Evolutionary conservation across 2,888 invertebrate genomes (phyloP).

Genomic region (Apodemia duryi): DNA sequence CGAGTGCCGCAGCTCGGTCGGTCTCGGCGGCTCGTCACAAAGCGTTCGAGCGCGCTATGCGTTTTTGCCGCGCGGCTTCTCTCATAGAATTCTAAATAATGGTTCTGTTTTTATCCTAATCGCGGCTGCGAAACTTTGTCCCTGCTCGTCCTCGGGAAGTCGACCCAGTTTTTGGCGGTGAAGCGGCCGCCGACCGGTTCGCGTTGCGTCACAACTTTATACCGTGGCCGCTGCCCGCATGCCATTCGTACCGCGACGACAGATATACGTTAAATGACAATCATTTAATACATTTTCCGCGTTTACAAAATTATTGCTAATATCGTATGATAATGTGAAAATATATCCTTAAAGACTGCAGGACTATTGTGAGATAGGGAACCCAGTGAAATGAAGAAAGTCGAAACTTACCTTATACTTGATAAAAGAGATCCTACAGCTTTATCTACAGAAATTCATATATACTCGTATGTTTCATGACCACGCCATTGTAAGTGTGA

Average conservation of each 20-base stretch:
- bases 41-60: conserved; percentile 35
- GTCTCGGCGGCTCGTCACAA: neutral
- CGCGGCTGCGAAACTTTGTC: conserved; percentile 46
- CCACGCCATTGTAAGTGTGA: no score
- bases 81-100: conserved; percentile 56
- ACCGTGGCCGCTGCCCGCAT: conserved; percentile 20
- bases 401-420: no score
- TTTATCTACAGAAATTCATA: no score
- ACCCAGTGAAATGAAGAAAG: no score
- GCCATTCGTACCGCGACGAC: conserved; percentile 22
- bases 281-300: neutral
- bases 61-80: conserved; percentile 57
- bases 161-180: conserved; percentile 49
- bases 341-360: neutral
- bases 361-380: no score
- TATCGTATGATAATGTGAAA: neutral
- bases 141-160: conserved; percentile 38
- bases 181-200: conserved; percentile 36
- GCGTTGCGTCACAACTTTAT: conserved; percentile 34
- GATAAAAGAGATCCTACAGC: no score
- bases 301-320: neutral
- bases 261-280: neutral
- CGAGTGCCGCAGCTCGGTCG: neutral
- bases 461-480: no score
- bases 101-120: conserved; percentile 53